Evolutionary conservation across 2,888 invertebrate species (phyloP), one percentile per base, ranked within the genome.

Genomic region (Drosophila nr. perissopoda): DNA sequence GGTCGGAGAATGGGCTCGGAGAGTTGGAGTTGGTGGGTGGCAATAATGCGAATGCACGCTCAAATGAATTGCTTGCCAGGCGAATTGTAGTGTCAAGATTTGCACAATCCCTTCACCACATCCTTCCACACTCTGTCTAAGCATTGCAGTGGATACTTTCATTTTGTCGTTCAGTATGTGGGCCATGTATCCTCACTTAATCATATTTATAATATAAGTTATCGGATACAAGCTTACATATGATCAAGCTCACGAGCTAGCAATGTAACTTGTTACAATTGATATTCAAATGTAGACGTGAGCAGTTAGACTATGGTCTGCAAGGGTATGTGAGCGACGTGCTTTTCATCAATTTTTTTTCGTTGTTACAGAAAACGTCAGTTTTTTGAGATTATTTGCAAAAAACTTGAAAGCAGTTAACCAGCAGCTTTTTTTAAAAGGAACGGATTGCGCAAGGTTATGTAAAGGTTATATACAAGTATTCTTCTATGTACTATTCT

Each of bases 1-100:
- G 52, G 29, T 11, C 31, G 27, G 36, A 38, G 45, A n/a, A 52
- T 51, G 27, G 48, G 27, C 11, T 18, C 10, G 2, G 7, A 21
- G 21, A 21, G 21, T 33, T 34, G 36, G 16, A 59, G 56, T 18
- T 27, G 49, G 21, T 16, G 72, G 63, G 38, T 56, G 67, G 62
- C 62, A 63, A 73, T 68, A 73, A 73, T 56, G 65, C 54, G 65
- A 62, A 33, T 45, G 59, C 64, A 76, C 65, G 69, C 63, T 67
- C 70, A 87, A 85, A 87, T 89, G 89, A 87, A 89, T 89, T 89
- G 89, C 87, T 74, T 71, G 68, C 66, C 68, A 64, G 49, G 58
- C 70, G 63, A 52, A 51, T 56, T 52, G 42, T 21, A 68, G 72
- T 62, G 64, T 64, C 77, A 76, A 80, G 72, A 72, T 61, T 67